These are phyloP conservation scores for Strigamia crassipes DNA, from an alignment of 2,888 invertebrate species.

Conservation along the genomic window DNA sequence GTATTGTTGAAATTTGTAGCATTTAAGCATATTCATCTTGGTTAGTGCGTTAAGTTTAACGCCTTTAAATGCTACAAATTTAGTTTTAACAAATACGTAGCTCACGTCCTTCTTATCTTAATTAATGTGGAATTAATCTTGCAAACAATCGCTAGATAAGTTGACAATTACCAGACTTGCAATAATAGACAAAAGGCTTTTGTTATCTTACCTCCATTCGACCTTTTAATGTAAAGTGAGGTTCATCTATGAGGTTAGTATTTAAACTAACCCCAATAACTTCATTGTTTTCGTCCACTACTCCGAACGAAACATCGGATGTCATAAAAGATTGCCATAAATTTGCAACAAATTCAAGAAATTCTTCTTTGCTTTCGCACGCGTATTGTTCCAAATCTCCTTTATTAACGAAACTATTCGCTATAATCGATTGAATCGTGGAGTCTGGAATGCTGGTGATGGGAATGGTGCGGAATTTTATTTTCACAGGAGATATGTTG, in stretches of 20 bases:
- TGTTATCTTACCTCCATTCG: neutral
- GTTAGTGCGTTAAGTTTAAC: too few relatives aligned
- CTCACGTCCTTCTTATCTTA: neutral
- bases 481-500: neutral
- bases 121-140: neutral
- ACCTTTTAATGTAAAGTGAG: neutral
- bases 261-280: neutral
- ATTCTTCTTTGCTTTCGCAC: conserved; percentile 71
- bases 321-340: conserved; percentile 73
- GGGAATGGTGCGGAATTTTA: neutral
- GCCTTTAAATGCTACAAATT: too few relatives aligned
- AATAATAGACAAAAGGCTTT: too few relatives aligned
- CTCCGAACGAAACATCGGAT: conserved; percentile 63
- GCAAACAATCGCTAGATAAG: neutral
- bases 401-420: conserved; percentile 81
- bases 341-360: conserved; percentile 69
- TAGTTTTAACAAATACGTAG: too few relatives aligned
- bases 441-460: conserved; percentile 3
- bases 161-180: too few relatives aligned
- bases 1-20: too few relatives aligned
- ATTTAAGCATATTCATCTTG: too few relatives aligned
- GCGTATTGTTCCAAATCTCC: conserved; percentile 83
- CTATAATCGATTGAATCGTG: conserved; percentile 70
- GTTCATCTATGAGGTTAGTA: neutral
- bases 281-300: conserved; percentile 51